Evolutionary conservation across 2,113 vertebrate genomes (phyloP).

Genomic region (Anoplopoma fimbria): DNA sequence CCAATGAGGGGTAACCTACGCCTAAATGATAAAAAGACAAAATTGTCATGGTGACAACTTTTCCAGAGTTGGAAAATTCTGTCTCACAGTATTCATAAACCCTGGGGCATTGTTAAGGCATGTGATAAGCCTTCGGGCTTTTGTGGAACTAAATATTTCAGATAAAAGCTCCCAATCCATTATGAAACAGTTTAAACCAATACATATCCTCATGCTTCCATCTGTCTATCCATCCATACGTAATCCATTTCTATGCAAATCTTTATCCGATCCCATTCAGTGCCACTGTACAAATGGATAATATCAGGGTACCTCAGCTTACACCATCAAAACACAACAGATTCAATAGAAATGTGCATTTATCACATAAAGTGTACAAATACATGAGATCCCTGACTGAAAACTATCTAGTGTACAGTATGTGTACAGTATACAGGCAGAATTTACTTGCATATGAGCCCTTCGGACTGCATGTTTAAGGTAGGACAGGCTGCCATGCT

Average conservation of each 20-base stretch:
- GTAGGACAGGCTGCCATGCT: conserved; percentile 8
- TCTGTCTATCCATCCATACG: not conserved
- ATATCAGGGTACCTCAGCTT: not conserved
- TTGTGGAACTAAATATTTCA: not conserved
- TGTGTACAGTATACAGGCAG: not conserved
- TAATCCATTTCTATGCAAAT: not conserved
- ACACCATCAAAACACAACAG: not conserved
- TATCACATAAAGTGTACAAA: not conserved
- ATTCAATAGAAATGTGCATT: not conserved
- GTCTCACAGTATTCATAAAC: not conserved
- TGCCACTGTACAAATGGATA: not conserved
- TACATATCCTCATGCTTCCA: not conserved
- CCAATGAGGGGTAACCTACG: not conserved
- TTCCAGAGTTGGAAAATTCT: not conserved
- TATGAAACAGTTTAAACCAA: not conserved
- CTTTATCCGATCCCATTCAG: not conserved
- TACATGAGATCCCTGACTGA: not conserved
- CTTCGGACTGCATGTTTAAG: conserved; percentile 3
- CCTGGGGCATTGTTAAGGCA: too few species aligned
- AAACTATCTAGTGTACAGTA: not conserved
- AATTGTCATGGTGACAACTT: not conserved
- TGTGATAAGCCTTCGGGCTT: not conserved
- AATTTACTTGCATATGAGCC: conserved; percentile 30
- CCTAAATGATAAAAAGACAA: not conserved
- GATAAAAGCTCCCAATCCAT: not conserved